Conservation (phyloP, 2,113 vertebrate genomes). For the Egretta garzetta region DNA sequence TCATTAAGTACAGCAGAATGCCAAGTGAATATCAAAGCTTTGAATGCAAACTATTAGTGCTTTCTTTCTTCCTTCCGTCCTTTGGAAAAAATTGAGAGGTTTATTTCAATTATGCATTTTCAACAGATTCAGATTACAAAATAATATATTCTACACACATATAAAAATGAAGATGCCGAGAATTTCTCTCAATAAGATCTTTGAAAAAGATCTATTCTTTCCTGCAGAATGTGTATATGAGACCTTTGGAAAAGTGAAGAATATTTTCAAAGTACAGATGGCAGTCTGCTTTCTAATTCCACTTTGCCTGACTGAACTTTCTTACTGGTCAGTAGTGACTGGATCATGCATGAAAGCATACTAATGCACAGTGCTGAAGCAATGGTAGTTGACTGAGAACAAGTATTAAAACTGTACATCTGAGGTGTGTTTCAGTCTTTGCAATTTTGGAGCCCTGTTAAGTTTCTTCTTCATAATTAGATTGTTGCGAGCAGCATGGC, state of each 20-base stretch:
- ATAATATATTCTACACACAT: not conserved
- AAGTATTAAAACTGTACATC: not conserved
- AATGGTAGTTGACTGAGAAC: not conserved
- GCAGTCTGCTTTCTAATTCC: not conserved
- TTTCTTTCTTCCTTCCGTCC: constrained; percentile 3
- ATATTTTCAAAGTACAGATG: not conserved
- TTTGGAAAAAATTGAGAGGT: not conserved
- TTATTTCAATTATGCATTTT: constrained; percentile 52
- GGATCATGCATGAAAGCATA: not conserved
- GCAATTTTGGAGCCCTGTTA: not conserved
- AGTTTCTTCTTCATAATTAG: not conserved
- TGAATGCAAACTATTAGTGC: constrained; percentile 50
- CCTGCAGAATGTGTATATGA: not conserved
- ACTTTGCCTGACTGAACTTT: not conserved
- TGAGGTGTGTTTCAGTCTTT: not conserved
- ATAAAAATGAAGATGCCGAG: not conserved
- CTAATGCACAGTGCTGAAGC: not conserved
- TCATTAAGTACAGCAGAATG: constrained; percentile 59
- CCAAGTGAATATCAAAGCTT: constrained; percentile 65
- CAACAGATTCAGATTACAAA: constrained; percentile 49
- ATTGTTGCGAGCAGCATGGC: not conserved
- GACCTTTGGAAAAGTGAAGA: not conserved
- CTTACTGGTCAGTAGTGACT: not conserved
- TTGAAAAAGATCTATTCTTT: not conserved
- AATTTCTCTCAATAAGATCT: not conserved